Conservation (phyloP, 2,797 vertebrate species). For the Sebastes flavidus region DNA sequence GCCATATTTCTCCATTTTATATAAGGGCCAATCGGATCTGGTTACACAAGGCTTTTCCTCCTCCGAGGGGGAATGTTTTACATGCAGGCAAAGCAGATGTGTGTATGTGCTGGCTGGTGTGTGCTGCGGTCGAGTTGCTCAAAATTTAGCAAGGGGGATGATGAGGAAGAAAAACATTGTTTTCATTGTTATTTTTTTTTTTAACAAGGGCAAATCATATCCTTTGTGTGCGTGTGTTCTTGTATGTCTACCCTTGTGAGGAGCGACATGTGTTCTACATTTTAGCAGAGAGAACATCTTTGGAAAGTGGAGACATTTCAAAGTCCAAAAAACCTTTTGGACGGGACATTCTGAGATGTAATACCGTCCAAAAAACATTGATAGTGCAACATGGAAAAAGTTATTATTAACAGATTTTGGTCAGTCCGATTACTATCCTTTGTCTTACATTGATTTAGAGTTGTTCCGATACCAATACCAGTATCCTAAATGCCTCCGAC, state of each 20-base stretch:
- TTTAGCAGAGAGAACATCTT: background rate
- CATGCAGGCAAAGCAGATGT: conserved; percentile 65
- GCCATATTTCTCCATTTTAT: conserved; percentile 72
- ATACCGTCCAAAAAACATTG: background rate
- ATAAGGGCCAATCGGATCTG: conserved; percentile 58
- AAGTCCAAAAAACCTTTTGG: too few relatives aligned
- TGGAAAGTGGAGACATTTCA: background rate
- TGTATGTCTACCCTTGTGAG: background rate
- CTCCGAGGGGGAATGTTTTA: conserved; percentile 49
- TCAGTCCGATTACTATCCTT: background rate
- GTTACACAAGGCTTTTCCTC: conserved; percentile 63
- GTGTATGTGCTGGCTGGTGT: background rate
- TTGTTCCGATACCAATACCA: background rate
- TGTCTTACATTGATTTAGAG: background rate
- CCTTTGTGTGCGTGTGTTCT: background rate
- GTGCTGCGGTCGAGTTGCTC: background rate
- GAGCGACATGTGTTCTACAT: background rate
- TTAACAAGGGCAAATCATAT: background rate
- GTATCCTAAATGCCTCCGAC: fast-evolving
- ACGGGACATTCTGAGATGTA: background rate
- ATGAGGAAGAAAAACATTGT: background rate
- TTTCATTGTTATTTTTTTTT: background rate
- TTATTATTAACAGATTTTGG: background rate
- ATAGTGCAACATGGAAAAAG: background rate
- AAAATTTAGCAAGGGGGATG: background rate